Percentiles rank a stretch among this genome's conserved stretches.
Evolutionary conservation across 2,113 vertebrate genomes (phyloP).

Genomic region (Antechinus stuartii): DNA sequence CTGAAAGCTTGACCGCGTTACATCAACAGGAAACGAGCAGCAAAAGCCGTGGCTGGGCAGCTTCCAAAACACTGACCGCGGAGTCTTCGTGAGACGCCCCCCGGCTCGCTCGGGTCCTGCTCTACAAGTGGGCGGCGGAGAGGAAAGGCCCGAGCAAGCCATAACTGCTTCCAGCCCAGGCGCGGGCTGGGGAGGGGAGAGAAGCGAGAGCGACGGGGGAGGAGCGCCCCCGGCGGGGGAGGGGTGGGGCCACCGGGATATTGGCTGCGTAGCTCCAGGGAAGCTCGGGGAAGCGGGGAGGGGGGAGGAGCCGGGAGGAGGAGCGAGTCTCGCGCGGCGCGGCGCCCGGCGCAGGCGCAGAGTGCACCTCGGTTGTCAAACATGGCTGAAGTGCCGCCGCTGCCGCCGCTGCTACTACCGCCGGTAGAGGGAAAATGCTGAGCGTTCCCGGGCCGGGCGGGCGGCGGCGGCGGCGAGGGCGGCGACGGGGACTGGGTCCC

Average conservation of each 20-base stretch:
- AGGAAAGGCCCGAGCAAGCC: not conserved
- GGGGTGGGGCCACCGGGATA: constrained; percentile 2
- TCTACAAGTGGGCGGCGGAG: not conserved
- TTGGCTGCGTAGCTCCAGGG: constrained; percentile 18
- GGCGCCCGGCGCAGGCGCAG: constrained; percentile 90
- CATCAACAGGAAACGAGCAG: constrained; percentile 80
- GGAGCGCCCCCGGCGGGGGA: not conserved
- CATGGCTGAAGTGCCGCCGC: constrained; percentile 93
- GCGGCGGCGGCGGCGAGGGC: constrained; percentile 77
- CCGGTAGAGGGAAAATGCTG: constrained; percentile 93
- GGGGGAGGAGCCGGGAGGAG: not conserved
- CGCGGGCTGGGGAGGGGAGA: not conserved
- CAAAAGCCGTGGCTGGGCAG: constrained; percentile 75
- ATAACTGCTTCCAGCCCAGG: not conserved
- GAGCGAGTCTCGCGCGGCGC: constrained; percentile 32
- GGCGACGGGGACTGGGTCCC: constrained; percentile 68
- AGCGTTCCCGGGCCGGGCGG: constrained; percentile 85
- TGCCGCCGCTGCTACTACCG: constrained; percentile 83
- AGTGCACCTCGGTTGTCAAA: constrained; percentile 90
- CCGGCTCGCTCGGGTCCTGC: not conserved
- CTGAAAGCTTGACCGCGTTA: constrained; percentile 74
- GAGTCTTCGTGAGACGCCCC: not conserved
- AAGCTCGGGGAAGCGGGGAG: not conserved
- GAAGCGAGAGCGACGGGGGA: not conserved
- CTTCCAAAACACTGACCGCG: constrained; percentile 69